A percentile compares a stretch with the other conserved stretches of the same genome.
Conservation (phyloP, 2,888 invertebrate species). For the Abrostola triplasia region DNA sequence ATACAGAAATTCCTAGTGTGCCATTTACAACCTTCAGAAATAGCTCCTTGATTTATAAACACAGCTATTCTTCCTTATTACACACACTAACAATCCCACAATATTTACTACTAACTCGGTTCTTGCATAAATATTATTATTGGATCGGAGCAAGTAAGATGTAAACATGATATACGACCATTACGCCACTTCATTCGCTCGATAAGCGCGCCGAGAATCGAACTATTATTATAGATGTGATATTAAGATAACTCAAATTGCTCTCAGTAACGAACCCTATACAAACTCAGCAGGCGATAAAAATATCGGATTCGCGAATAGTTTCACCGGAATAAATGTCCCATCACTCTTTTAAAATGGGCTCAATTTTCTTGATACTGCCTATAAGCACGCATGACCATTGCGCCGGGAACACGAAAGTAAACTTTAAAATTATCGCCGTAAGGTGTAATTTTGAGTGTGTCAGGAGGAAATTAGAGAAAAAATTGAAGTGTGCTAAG, state of each 20-base stretch:
- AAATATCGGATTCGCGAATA: constrained; percentile 66
- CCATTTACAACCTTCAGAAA: not conserved
- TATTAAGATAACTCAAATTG: constrained; percentile 24
- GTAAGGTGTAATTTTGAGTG: constrained; percentile 54
- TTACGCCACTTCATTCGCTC: not conserved
- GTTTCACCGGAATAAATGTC: constrained; percentile 75
- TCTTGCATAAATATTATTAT: constrained; percentile 4
- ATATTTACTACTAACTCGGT: not conserved
- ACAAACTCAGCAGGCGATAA: constrained; percentile 23
- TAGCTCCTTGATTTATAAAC: not conserved
- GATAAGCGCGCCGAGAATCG: not conserved
- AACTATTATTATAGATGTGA: constrained; percentile 8
- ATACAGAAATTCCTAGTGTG: not conserved
- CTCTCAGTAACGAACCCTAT: constrained; percentile 16
- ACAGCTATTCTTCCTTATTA: not conserved
- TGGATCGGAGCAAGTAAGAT: not conserved
- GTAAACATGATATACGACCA: not conserved
- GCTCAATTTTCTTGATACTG: constrained; percentile 78
- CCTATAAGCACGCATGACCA: constrained; percentile 79
- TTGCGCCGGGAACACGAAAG: constrained; percentile 30
- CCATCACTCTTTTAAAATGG: constrained; percentile 84
- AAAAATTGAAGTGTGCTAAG: constrained; percentile 72
- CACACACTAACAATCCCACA: not conserved
- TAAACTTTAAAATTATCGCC: constrained; percentile 10
- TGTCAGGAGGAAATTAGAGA: constrained; percentile 63